Evolutionary conservation across 2,113 vertebrate genomes (phyloP), one percentile per base, ranked within the genome.

Genomic region (Callipepla californica): DNA sequence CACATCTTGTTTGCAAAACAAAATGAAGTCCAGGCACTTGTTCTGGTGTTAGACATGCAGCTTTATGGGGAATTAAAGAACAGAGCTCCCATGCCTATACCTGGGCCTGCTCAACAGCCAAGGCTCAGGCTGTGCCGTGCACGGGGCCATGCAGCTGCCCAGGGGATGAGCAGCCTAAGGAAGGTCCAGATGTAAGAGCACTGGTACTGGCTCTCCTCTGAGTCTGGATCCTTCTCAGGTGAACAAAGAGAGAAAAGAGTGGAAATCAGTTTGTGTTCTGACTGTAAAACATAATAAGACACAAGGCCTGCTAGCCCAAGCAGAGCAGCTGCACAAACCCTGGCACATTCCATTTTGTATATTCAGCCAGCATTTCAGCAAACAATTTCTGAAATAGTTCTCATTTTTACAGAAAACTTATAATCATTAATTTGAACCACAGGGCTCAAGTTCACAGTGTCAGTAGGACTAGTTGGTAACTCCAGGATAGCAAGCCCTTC

Each of bases 61-160:
- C n/a, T 59, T 40, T 48, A 63, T 47, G 34, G 12, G 5, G 20
- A 76, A 40, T 28, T 18, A 40, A 2, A 5, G 32, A 58, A 9
- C 1, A 23, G 13, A 72, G 48, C 14, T 65, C 13, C 4, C 2
- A 7, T n/a, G 44, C 13, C 34, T 2, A 0, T 17, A 30, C 2
- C 45, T 38, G 16, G 6, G 69, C 45, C 53, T 44, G 47, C n/a
- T 11, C 7, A 0, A 36, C 21, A 87, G 55, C 25, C 51, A 28
- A 18, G 15, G 5, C 15, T 42, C 15, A 15, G 22, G 21, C 25
- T 4, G 0, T 4, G 16, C 26, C 16, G 19, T 1, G 11, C 28
- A 42, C 12, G 45, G 36, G 34, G 30, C 6, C 40, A 55, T 9
- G 34, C 34, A 36, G 34, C 40, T 4, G 42, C 50, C n/a, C 1